Evolutionary conservation across 35 echinoderm and acorn worm genomes (phyloP).

Genomic region (Strongylocentrotus purpuratus): DNA sequence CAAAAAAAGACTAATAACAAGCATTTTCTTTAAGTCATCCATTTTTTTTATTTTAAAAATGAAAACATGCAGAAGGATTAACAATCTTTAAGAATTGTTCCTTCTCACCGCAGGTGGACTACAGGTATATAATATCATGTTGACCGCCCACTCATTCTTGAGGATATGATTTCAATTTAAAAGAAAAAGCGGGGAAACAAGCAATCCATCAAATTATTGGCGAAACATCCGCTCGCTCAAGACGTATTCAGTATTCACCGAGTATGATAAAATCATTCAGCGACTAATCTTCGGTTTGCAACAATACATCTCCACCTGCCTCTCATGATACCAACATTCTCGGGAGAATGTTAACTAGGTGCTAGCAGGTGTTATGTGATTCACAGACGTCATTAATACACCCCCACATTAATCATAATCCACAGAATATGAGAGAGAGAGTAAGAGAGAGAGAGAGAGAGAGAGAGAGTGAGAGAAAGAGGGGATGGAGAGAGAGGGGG

Average conservation of each 20-base stretch:
- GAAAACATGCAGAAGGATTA: no score
- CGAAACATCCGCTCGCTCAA: neutral
- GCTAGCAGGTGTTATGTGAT: neutral
- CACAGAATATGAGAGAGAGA: neutral
- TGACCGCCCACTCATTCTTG: no score
- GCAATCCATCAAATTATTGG: neutral
- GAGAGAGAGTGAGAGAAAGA: no score
- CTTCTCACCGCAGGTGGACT: neutral
- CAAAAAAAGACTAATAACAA: neutral
- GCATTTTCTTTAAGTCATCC: neutral
- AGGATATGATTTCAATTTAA: neutral
- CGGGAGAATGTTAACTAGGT: slow-evolving; percentile 6
- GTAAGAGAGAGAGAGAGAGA: neutral
- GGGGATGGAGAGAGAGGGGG: no score
- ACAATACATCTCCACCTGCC: neutral
- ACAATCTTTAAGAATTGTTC: no score
- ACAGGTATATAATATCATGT: no score
- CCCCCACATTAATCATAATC: neutral
- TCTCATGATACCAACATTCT: neutral
- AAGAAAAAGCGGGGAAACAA: neutral
- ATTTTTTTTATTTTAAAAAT: neutral
- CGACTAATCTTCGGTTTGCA: neutral
- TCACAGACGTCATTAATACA: neutral
- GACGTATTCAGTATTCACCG: neutral
- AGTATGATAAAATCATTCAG: neutral